Percentiles rank a stretch among this genome's conserved stretches.
These are phyloP conservation scores for Chalcosyrphus nemorum DNA, from an alignment of 2,888 invertebrate genomes.

Conservation along the genomic window DNA sequence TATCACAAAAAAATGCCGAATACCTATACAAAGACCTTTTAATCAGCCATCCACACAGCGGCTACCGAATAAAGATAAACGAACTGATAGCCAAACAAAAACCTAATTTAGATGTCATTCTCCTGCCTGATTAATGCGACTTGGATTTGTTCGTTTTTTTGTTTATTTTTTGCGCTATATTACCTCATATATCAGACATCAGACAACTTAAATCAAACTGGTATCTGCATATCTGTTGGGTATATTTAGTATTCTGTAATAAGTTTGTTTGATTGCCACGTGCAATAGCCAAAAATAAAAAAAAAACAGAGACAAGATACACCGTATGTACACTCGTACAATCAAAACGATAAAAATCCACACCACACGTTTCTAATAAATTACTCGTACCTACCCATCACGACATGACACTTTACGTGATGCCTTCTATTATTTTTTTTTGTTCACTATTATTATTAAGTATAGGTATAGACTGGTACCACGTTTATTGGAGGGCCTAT, in stretches of 20 bases:
- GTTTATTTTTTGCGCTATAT: not conserved
- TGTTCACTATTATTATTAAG: not conserved
- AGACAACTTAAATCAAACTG: not conserved
- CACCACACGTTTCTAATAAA: slow-evolving; percentile 15
- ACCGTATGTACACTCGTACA: not conserved
- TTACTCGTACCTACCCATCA: slow-evolving; percentile 1
- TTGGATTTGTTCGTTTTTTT: not conserved
- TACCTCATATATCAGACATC: not conserved
- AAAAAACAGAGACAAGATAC: not conserved
- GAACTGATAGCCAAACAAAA: slow-evolving; percentile 4
- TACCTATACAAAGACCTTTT: no score
- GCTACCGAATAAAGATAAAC: slow-evolving; percentile 8
- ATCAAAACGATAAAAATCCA: slow-evolving; percentile 2
- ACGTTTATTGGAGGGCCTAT: not conserved
- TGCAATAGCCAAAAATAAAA: not conserved
- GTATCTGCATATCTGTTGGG: not conserved
- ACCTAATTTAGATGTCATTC: slow-evolving; percentile 14
- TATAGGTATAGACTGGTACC: no score
- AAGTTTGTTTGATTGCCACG: not conserved
- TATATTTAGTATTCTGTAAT: not conserved
- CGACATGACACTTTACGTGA: slow-evolving; percentile 7
- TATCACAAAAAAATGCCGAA: no score
- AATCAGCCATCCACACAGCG: not conserved
- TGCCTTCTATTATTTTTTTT: not conserved
- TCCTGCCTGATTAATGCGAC: not conserved